Base-by-base conservation (phyloP, 1,140 invertebrate species). In the Ctenoplectra terminalis region DNA sequence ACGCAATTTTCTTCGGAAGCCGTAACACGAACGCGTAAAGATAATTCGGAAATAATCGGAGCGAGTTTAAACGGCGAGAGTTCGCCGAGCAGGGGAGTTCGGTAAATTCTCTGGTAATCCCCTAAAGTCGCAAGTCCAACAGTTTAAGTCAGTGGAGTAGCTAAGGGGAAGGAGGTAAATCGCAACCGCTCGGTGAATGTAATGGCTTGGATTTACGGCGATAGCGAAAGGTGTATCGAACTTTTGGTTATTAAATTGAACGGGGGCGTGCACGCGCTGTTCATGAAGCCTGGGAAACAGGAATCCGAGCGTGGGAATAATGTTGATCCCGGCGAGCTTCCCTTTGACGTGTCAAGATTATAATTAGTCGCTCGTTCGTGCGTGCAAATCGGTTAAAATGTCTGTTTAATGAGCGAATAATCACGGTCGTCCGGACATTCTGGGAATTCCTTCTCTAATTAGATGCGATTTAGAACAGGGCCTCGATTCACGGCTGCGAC, bases 101-200 rank as follows among this genome's bases (percentile, higher is more conserved):
- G 83, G 85, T 81, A 88, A 90, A 92, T 91, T 91, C 86, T 64
- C 78, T 82, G 77, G 82, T 92, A 92, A 93, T 91, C 90, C 90
- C 81, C 88, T 89, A 91, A 92, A 92, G 89, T 93, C 90, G 90
- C 90, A 92, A 93, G 87, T 93, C 90, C 92, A 92, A 92, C 90
- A 92, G 89, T 91, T 92, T 92, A 92, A 92, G 89, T 87, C 89
- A 90, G 82, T 85, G 86, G 87, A 92, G 84, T 86, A 82, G 82
- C 81, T 81, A 82, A 71, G 43, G 67, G 87, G 60, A 29, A 56
- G 72, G 66, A 69, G 83, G 81, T 88, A 76, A 82, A 70, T 77
- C 83, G 82, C 76, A 73, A 80, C 73, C 81, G 83, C 81, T 88
- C 54, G 58, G 85, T 84, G 70, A 80, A 81, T 84, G 88, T 90